phyloP scores from a whole-genome alignment of 1,140 invertebrate species.

The Nilaparvata lugens region DNA sequence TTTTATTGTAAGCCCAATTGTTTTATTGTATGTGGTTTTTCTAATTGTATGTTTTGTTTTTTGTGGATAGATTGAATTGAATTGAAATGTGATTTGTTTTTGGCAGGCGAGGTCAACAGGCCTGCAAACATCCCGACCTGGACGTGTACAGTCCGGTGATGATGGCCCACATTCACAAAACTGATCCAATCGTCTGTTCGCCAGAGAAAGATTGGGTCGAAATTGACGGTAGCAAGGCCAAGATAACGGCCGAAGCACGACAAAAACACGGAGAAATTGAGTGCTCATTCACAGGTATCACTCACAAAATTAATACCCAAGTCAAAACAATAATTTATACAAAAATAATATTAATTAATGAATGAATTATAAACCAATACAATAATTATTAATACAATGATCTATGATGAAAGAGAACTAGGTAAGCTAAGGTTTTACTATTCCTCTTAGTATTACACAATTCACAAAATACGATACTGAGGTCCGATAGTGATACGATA shows the following conservation, averaged over 20 bases:
- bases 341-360: too few species aligned
- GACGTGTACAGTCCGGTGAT: constrained; percentile 56
- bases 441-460: too few species aligned
- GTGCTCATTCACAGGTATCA: constrained; percentile 32
- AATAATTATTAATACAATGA: too few species aligned
- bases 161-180: constrained; percentile 51
- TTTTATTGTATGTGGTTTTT: background rate
- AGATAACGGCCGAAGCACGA: constrained; percentile 29
- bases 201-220: constrained; percentile 46
- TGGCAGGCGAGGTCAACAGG: constrained; percentile 25
- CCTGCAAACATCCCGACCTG: constrained; percentile 53
- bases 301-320: too few species aligned
- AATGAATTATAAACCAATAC: too few species aligned
- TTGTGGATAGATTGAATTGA: background rate
- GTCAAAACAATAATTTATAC: too few species aligned
- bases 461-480: too few species aligned
- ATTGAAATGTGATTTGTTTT: background rate
- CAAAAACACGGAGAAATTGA: constrained; percentile 30
- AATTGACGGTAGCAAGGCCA: constrained; percentile 29
- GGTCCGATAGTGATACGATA: too few species aligned
- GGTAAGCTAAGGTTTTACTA: too few species aligned
- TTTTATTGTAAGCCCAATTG: background rate
- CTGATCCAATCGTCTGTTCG: constrained; percentile 48
- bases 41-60: background rate
- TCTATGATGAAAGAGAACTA: too few species aligned